Evolutionary conservation across 2,113 vertebrate genomes (phyloP), one percentile per base, ranked within the genome.

Genomic region (Microtus richardsoni): DNA sequence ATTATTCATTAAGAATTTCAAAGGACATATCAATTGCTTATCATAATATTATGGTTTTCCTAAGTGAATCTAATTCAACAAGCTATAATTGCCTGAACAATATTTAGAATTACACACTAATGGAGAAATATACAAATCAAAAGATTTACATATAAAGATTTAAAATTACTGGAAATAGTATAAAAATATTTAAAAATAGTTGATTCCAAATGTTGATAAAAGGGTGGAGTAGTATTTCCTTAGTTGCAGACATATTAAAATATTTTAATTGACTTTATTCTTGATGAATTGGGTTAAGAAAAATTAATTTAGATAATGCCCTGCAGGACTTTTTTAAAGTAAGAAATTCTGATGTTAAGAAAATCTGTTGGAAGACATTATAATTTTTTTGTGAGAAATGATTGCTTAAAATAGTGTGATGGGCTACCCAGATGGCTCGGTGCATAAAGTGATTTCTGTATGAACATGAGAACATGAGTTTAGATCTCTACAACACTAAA

Each of bases 191-290:
- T 47, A 86, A 73, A 36, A 68, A 77, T 16, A 54, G n/a, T 3
- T 82, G 2, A 7, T 64, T 79, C 1, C 1, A 94, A 68, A 85
- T 89, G 66, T 13, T 71, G 1, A 4, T 47, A 33, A 70, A 3
- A 78, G 75, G 54, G 71, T 93, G 3, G 62, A 21, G 17, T 94
- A 16, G 44, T 82, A 89, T 91, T 70, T 83, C 83, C 54, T 33
- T 33, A 52, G n/a, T 75, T 77, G 6, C n/a, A 95, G 58, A 71
- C 14, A 52, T 9, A 3, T 93, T 95, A 47, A 89, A 66, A 70
- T 75, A 0, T 79, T 96, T 91, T 95, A 94, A 90, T 93, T 94
- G 62, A 95, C 94, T 96, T 96, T 33, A 54, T 52, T 80, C 58
- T 75, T 84, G 36, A 54, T 84, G 58, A 94, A 70, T 5, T 70